Evolutionary conservation across 2,888 invertebrate species (phyloP), one percentile per base, ranked within the genome.

Genomic region (Drosophila testacea): DNA sequence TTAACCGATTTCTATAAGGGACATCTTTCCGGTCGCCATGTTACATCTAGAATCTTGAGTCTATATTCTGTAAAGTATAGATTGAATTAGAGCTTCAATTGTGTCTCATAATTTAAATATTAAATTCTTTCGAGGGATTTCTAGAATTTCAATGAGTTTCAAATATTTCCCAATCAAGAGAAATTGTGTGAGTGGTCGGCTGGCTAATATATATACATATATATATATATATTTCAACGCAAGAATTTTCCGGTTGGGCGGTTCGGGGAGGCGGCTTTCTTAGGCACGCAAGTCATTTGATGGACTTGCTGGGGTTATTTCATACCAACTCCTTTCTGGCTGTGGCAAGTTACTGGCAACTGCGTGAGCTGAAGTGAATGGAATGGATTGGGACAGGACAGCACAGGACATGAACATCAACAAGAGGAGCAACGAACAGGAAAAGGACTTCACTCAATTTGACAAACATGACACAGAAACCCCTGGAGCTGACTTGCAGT

Each of bases 381-480:
- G 63, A 57, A 52, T 70, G 59, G 50, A 61, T 56, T 57, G 47
- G 41, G 13, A 48, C 11, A 27, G 50, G 71, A 77, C 63, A 62
- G 41, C 11, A 48, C 11, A 27, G 50, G 71, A 77, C 63, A 62
- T 67, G 69, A 55, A 75, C 69, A 71, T 69, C 56, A 75, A 80
- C 75, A 78, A 69, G 52, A 55, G 16, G 38, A 67, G 63, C 61
- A 51, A 54, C 50, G 51, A 60, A 64, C 71, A 57, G 75, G 68
- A 60, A 61, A 65, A 70, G 63, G 69, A 66, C 81, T 79, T 86
- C 73, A 81, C 77, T 83, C 86, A 81, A 87, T 83, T 84, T 87
- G 87, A 82, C 87, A 84, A 84, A 82, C 84, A 84, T 87, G 87
- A 86, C 83, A 86, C 84, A 80, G 80, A 84, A 86, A 86, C 66